Conservation (phyloP, 2,797 vertebrate genomes). For the Dermochelys coriacea region DNA sequence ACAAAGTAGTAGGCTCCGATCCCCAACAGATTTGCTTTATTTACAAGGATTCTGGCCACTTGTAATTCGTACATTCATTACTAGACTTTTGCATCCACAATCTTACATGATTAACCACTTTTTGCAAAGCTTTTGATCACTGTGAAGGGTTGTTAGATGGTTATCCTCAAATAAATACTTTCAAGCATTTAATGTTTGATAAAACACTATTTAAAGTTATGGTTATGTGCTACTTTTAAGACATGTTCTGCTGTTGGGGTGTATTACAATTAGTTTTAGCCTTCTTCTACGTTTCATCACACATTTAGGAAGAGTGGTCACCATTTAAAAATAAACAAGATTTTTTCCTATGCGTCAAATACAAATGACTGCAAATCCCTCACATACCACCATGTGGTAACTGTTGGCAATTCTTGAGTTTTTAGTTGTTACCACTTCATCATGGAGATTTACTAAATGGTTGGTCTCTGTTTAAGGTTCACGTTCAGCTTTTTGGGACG, state of each 20-base stretch:
- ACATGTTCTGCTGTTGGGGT: neutral
- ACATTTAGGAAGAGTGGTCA: slow-evolving; percentile 9
- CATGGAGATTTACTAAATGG: neutral
- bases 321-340: slow-evolving; percentile 16
- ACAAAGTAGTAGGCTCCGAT: neutral
- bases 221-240: neutral
- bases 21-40: neutral
- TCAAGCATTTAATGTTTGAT: neutral
- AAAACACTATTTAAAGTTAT: slow-evolving; percentile 7
- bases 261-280: neutral
- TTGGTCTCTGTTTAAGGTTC: neutral
- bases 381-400: neutral
- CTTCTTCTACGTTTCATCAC: neutral
- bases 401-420: neutral
- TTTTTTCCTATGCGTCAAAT: neutral
- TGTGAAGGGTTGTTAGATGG: fast-evolving
- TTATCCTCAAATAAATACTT: slow-evolving; percentile 3
- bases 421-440: neutral
- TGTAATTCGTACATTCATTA: neutral
- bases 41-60: neutral
- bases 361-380: neutral
- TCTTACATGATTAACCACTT: neutral
- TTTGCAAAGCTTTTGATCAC: neutral
- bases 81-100: neutral
- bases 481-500: neutral